A percentile compares a stretch with the other conserved stretches of the same genome.
phyloP scores from a whole-genome alignment of 35 echinoderm and acorn worm species.

The Patiria miniata region DNA sequence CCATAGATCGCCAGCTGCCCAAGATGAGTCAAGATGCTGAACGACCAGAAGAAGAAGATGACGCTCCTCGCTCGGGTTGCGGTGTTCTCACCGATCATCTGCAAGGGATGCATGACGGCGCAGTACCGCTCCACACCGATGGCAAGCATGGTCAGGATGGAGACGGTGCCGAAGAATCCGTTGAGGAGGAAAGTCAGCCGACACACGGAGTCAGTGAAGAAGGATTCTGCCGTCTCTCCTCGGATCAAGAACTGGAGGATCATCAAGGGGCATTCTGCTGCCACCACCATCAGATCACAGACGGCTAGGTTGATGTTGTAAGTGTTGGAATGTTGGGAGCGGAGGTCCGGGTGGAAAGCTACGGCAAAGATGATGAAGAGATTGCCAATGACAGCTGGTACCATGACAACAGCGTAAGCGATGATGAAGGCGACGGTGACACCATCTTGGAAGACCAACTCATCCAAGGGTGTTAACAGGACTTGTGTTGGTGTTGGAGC shows the following conservation, averaged over 20 bases:
- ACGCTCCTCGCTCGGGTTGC: conserved; percentile 68
- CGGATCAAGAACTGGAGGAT: conserved; percentile 73
- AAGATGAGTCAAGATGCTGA: conserved; percentile 62
- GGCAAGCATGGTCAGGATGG: conserved; percentile 72
- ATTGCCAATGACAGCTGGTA: conserved; percentile 72
- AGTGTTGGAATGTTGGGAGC: conserved; percentile 58
- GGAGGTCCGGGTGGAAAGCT: conserved; percentile 33
- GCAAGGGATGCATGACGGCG: conserved; percentile 72
- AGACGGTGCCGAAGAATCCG: conserved; percentile 76
- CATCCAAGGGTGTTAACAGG: not conserved
- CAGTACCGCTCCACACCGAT: conserved; percentile 85
- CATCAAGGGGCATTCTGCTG: conserved; percentile 57
- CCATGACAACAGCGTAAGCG: conserved; percentile 48
- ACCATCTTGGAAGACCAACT: conserved; percentile 50
- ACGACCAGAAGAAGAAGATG: conserved; percentile 73
- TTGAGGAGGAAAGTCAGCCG: conserved; percentile 67
- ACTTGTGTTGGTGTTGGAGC: not conserved
- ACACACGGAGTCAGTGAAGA: conserved; percentile 47
- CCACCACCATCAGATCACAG: conserved; percentile 77
- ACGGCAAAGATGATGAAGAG: conserved; percentile 45
- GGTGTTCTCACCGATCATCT: conserved; percentile 53
- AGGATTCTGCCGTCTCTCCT: conserved; percentile 31
- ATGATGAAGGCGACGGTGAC: conserved; percentile 37
- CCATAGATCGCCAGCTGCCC: conserved; percentile 73
- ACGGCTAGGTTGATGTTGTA: conserved; percentile 84